Evolutionary conservation across 2,113 vertebrate species (phyloP).

Genomic region (Anguilla rostrata): DNA sequence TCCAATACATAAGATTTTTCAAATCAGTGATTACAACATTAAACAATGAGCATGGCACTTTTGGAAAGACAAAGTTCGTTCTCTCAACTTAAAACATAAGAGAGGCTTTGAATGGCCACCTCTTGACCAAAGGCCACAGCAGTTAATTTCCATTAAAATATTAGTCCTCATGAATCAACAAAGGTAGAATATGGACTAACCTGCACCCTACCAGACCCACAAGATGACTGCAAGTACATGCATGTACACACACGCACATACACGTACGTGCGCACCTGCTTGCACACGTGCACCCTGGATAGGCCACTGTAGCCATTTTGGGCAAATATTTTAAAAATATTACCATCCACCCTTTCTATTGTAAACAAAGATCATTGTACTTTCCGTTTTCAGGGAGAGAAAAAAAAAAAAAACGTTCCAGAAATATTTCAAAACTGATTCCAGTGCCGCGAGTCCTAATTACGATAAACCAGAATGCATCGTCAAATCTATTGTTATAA

Average conservation of each 20-base stretch:
- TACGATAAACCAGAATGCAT: background rate
- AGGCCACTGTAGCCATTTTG: slow-evolving; percentile 3
- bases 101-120: background rate
- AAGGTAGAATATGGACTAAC: slow-evolving; percentile 1
- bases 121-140: slow-evolving; percentile 12
- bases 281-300: background rate
- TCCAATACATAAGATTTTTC: background rate
- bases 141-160: background rate
- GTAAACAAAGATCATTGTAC: background rate
- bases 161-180: slow-evolving; percentile 9
- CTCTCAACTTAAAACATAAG: background rate
- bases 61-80: background rate
- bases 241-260: background rate
- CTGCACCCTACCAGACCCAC: slow-evolving; percentile 8
- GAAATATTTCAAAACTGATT: background rate
- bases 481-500: background rate
- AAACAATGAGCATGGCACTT: slow-evolving; percentile 8
- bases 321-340: slow-evolving; percentile 9
- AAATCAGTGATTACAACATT: background rate
- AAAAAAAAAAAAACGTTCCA: background rate
- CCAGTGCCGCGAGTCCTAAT: background rate
- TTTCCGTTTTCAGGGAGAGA: background rate
- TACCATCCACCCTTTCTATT: background rate
- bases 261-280: background rate
- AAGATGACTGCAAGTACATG: background rate